phyloP scores from a whole-genome alignment of 2,888 invertebrate species.

The Ischnura elegans region DNA sequence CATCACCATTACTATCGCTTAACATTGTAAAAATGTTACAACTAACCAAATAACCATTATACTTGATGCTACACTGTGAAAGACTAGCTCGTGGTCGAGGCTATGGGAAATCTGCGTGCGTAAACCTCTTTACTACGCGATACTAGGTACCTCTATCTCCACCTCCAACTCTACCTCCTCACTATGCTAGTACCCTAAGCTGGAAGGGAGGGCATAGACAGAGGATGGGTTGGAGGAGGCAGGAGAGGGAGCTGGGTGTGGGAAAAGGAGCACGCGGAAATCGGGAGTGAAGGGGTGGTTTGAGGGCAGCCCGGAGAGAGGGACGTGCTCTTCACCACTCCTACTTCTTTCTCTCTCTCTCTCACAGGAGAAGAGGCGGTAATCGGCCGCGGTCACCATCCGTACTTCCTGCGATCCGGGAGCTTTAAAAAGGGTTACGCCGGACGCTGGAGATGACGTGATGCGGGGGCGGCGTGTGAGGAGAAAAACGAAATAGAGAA shows the following conservation, averaged over 20 bases:
- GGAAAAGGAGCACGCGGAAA: constrained; percentile 26
- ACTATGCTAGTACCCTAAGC: no score
- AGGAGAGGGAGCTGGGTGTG: not conserved
- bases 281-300: not conserved
- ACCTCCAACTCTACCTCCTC: no score
- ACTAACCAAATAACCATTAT: no score
- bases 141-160: no score
- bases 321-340: not conserved
- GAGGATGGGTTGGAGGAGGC: not conserved
- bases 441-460: constrained; percentile 39
- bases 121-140: no score
- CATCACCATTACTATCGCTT: no score
- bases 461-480: constrained; percentile 12
- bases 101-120: no score
- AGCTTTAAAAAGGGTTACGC: constrained; percentile 23
- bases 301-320: not conserved
- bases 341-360: not conserved
- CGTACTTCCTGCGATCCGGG: constrained; percentile 67
- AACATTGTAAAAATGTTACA: no score
- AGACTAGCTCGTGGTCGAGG: no score
- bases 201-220: no score
- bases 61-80: no score
- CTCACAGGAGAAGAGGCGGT: not conserved
- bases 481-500: no score
- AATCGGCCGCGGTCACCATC: constrained; percentile 65